Evolutionary conservation across 2,113 vertebrate genomes (phyloP), one percentile per base, ranked within the genome.

Genomic region (Oryzias javanicus): DNA sequence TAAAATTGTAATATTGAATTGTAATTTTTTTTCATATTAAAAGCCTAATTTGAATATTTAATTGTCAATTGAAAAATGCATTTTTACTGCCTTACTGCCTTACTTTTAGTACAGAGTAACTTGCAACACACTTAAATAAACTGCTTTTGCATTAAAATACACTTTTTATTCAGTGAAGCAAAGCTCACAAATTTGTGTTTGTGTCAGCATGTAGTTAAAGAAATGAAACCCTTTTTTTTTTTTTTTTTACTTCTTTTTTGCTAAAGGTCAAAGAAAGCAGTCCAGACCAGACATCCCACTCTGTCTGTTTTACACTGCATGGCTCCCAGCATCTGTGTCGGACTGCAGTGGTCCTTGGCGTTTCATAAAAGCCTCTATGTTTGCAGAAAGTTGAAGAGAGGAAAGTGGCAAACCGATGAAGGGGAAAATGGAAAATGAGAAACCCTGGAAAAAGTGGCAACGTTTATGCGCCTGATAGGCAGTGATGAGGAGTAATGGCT

Each of bases 401-500:
- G 17, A 68, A 52, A 56, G 14, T 25, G 19, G 61, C 49, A 71
- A 22, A 25, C 42, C 67, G 76, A 53, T n/a, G 60, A 74, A n/a
- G 68, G 1, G 40, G 50, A 27, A 72, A 66, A 64, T 10, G 49
- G 47, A 55, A 29, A 41, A 54, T n/a, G 55, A 56, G 35, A 46
- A 25, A 51, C 48, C 15, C 19, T 14, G 42, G 64, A 51, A 64
- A 57, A 13, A 22, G 20, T 13, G 55, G 16, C 17, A 4, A 55
- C 49, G 24, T 6, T 10, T 45, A 15, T 44, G 49, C 55, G 49
- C 52, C 60, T 5, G 54, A 27, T 70, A 62, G 63, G 58, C 49
- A 46, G 27, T 56, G 58, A 67, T 69, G 52, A 80, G 42, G 55
- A n/a, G n/a, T 52, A 74, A 78, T 67, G 54, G 71, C 64, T 55